phyloP scores from a whole-genome alignment of 2,888 invertebrate genomes.

The Campopleginae sp. region DNA sequence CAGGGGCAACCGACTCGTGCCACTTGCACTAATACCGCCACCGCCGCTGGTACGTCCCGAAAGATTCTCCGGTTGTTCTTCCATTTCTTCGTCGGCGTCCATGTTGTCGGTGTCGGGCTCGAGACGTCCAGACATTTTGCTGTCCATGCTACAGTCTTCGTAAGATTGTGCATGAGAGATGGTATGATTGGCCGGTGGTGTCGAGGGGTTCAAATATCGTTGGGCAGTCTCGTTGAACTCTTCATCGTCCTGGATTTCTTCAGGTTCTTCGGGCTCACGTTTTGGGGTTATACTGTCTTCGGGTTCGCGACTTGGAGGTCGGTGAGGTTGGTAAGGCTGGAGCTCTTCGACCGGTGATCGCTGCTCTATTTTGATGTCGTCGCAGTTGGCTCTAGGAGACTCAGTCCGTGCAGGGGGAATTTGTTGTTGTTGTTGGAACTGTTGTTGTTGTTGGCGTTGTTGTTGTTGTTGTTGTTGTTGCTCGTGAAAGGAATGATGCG shows the following conservation, averaged over 20 bases:
- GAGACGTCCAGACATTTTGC: slow-evolving; percentile 88
- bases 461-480: slow-evolving; percentile 55
- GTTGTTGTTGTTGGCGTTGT: slow-evolving; percentile 51
- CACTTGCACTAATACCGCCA: slow-evolving; percentile 69
- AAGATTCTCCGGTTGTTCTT: slow-evolving; percentile 93
- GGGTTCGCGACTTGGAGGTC: slow-evolving; percentile 75
- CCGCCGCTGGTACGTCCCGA: slow-evolving; percentile 85
- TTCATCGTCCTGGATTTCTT: slow-evolving; percentile 86
- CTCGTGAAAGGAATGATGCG: slow-evolving; percentile 82
- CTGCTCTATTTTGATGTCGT: slow-evolving; percentile 68
- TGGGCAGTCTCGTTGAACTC: slow-evolving; percentile 80
- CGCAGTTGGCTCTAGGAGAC: slow-evolving; percentile 60
- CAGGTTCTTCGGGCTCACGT: slow-evolving; percentile 88
- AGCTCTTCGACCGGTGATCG: slow-evolving; percentile 72
- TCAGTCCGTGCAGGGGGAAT: slow-evolving; percentile 43
- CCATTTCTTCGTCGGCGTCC: slow-evolving; percentile 88
- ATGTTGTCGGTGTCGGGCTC: slow-evolving; percentile 86
- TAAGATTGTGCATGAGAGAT: slow-evolving; percentile 88
- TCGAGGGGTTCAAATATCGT: slow-evolving; percentile 78
- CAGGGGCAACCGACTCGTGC: slow-evolving; percentile 29
- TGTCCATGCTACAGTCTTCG: slow-evolving; percentile 91
- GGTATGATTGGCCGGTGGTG: slow-evolving; percentile 81
- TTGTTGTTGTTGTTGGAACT: slow-evolving; percentile 63
- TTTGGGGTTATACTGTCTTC: slow-evolving; percentile 87
- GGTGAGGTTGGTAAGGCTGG: slow-evolving; percentile 74